phyloP scores from a whole-genome alignment of 2,797 vertebrate genomes.

The Carduelis carduelis region DNA sequence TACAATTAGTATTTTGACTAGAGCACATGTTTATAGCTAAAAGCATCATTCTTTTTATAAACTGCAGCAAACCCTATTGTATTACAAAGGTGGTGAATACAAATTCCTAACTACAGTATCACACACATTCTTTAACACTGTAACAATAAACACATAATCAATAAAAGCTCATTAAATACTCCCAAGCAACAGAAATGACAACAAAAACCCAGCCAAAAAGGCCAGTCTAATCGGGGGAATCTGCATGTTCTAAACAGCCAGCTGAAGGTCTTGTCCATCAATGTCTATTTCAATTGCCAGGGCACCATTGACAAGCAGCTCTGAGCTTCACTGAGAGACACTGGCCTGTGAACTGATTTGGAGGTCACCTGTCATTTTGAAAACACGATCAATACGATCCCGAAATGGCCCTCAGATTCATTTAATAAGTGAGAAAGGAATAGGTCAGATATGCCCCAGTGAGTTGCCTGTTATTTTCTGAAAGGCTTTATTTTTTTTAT shows the following conservation, averaged over 20 bases:
- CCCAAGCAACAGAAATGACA: not conserved
- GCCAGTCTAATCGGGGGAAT: conserved; percentile 12
- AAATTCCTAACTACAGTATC: not conserved
- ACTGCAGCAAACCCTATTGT: not conserved
- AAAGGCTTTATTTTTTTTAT: conserved; percentile 2
- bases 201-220: not conserved
- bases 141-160: not conserved
- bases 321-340: conserved; percentile 30
- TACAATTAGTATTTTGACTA: not conserved
- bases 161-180: conserved; percentile 30
- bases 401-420: conserved; percentile 45
- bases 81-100: not conserved
- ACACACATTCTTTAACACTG: not conserved
- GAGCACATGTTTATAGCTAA: not conserved
- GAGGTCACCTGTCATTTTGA: conserved; percentile 72
- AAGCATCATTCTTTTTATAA: not conserved
- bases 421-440: conserved; percentile 64
- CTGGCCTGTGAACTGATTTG: conserved; percentile 61
- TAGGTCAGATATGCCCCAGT: conserved; percentile 40
- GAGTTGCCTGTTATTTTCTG: conserved; percentile 47
- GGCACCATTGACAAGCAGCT: conserved; percentile 44
- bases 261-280: conserved; percentile 70
- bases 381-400: conserved; percentile 63
- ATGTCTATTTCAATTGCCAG: conserved; percentile 48
- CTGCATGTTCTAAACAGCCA: conserved; percentile 23